Base-by-base conservation (phyloP, 2,888 invertebrate genomes). In the Ophion costatus region DNA sequence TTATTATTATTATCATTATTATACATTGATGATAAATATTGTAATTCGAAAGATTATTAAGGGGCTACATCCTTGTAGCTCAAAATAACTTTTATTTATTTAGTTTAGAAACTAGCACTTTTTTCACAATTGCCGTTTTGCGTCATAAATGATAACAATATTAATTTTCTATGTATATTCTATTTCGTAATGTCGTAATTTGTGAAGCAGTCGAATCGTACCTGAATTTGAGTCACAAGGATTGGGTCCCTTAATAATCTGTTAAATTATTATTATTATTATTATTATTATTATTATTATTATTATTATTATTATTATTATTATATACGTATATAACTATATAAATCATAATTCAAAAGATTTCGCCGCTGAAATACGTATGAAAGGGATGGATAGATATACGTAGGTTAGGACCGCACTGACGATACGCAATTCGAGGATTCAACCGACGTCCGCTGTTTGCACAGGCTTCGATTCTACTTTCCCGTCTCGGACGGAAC, bases 391-490 rank as follows among this genome's bases (percentile, higher is more conserved):
- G 17, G 51, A 20, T 20, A 59, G 14, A 56, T n/a, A 56, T 56
- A 56, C 7, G 59, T 1, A 20, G 59, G 20, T 59, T 22, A 10
- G 20, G 11, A 22, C 9, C 20, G 22, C 22, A 20, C 51, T 64
- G 29, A 67, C 77, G 61, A 69, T 57, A 73, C 59, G 77, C 70
- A 69, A 63, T 73, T 79, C 59, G 64, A 79, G 59, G 33, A 78
- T 56, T 79, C 75, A 66, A 78, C 61, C 24, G 33, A 42, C 24
- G 7, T 76, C 67, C 63, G 51, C 71, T 86, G 57, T 87, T 87
- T 87, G 71, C 74, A 84, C 86, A 87, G 83, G 81, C 84, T 71
- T 75, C 75, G 51, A 75, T 80, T 80, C 66, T 64, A 38, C 80
- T 82, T 74, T 75, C 66, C 74, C 61, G 63, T 51, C 38, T 57